A percentile compares a stretch with the other conserved stretches of the same genome.
Evolutionary conservation across 2,113 vertebrate genomes (phyloP).

Genomic region (Microcebus lehilahytsara): DNA sequence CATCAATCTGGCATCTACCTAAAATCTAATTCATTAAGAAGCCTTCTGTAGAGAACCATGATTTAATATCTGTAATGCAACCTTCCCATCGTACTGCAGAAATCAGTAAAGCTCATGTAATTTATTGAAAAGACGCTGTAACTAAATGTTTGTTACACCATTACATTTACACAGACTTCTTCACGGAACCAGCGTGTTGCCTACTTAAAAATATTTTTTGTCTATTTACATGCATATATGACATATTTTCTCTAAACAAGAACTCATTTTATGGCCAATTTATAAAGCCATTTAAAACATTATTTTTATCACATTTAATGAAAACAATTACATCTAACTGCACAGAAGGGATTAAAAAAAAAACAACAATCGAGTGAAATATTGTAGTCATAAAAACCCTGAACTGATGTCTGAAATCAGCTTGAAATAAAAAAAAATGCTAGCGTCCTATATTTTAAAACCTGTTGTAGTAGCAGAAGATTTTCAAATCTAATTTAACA

Average conservation of each 20-base stretch:
- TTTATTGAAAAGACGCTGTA: neutral
- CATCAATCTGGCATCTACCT: neutral
- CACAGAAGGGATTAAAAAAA: conserved; percentile 5
- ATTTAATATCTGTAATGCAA: neutral
- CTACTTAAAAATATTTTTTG: neutral
- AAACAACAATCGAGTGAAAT: conserved; percentile 4
- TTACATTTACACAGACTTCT: neutral
- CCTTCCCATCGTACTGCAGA: neutral
- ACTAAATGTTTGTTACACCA: neutral
- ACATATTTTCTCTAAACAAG: neutral
- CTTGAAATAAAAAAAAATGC: conserved; percentile 33
- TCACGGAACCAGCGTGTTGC: neutral
- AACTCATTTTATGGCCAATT: conserved; percentile 39
- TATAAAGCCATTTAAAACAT: conserved; percentile 32
- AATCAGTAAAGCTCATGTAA: neutral
- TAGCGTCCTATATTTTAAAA: conserved; percentile 43
- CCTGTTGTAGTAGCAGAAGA: conserved; percentile 20
- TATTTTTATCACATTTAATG: conserved; percentile 49
- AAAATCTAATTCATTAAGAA: conserved; percentile 19
- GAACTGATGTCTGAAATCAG: conserved; percentile 9
- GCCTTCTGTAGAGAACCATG: neutral
- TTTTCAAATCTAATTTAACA: conserved; percentile 37
- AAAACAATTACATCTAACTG: conserved; percentile 41
- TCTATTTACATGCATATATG: neutral
- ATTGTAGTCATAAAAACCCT: conserved; percentile 35